A percentile compares a stretch with the other conserved stretches of the same genome.
Evolutionary conservation across 2,888 invertebrate species (phyloP).

Genomic region (Rhamphomyia laevipes): DNA sequence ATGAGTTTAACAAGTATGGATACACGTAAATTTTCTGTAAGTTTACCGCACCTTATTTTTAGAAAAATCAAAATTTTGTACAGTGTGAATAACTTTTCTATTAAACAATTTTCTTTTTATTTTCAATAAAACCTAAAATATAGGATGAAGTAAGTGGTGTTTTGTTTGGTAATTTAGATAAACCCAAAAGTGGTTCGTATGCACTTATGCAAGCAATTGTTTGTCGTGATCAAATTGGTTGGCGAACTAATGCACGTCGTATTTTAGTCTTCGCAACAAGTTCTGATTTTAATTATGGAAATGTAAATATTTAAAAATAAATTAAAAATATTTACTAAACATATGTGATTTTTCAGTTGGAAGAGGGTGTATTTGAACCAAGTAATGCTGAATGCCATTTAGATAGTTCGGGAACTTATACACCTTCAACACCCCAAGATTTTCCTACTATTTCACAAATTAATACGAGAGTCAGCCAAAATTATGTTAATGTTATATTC

Average conservation of each 20-base stretch:
- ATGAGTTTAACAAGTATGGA: constrained; percentile 81
- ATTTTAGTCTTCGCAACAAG: constrained; percentile 70
- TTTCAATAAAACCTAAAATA: not conserved
- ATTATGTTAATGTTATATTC: constrained; percentile 68
- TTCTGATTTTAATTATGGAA: constrained; percentile 60
- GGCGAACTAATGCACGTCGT: constrained; percentile 64
- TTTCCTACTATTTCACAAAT: constrained; percentile 68
- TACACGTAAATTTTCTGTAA: constrained; percentile 74
- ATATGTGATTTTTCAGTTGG: not conserved
- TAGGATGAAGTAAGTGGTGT: constrained; percentile 32
- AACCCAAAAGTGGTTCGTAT: constrained; percentile 51
- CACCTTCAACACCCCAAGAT: constrained; percentile 45
- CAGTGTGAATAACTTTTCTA: too few relatives aligned
- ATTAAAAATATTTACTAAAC: not conserved
- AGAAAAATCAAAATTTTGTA: not conserved
- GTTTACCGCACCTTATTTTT: constrained; percentile 33
- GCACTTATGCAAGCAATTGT: constrained; percentile 77
- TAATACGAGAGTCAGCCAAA: constrained; percentile 48
- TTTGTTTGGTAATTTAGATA: constrained; percentile 47
- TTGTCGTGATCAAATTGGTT: constrained; percentile 57
- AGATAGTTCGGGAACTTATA: constrained; percentile 43
- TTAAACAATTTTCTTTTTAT: too few relatives aligned
- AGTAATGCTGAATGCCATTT: constrained; percentile 62
- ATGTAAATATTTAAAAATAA: constrained; percentile 28
- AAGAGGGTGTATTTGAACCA: constrained; percentile 53